Evolutionary conservation across 2,888 invertebrate genomes (phyloP), one percentile per base, ranked within the genome.

Genomic region (Lepas anatifera): DNA sequence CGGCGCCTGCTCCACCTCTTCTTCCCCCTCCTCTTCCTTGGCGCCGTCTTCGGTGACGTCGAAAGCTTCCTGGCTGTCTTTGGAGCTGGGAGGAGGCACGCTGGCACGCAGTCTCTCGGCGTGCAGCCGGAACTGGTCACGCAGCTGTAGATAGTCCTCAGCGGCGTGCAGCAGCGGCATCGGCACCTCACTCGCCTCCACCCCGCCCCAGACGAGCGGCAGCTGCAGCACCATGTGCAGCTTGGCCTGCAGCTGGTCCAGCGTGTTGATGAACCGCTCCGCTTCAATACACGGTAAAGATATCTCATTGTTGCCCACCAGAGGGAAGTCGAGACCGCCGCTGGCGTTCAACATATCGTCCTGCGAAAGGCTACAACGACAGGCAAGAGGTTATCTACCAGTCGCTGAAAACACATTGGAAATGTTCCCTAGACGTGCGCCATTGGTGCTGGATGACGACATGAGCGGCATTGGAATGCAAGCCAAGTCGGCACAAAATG

Each of bases 1-100:
- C 32, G 58, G 58, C 22, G 22, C 58, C 35, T 2, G 22, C 35
- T 18, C 22, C 35, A 29, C 22, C 8, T 6, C 32, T 8, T 32
- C 22, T 2, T 3, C 32, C n/a, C n/a, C n/a, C 0, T 32, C 35
- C 11, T 18, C 35, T 16, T 58, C 58, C 22, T 18, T 35, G 58
- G 8, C 35, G 35, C 35, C 58, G 22, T 18, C 35, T 22, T 35
- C 58, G 22, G 58, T 58, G 4, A 58, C 58, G 35, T 58, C 58
- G 35, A 58, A 58, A 22, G 58, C 22, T 22, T 58, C 58, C 58
- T 35, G 58, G 35, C 58, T 58, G 58, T 35, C 32, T 18, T 22
- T 35, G 58, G 58, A 58, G 58, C 58, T 58, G 32, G 58, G 58
- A 18, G 58, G 58, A 32, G 58, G 58, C 58, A 58, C 58, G 58